Base-by-base conservation (phyloP, 2,113 vertebrate species). In the Albula glossodonta region DNA sequence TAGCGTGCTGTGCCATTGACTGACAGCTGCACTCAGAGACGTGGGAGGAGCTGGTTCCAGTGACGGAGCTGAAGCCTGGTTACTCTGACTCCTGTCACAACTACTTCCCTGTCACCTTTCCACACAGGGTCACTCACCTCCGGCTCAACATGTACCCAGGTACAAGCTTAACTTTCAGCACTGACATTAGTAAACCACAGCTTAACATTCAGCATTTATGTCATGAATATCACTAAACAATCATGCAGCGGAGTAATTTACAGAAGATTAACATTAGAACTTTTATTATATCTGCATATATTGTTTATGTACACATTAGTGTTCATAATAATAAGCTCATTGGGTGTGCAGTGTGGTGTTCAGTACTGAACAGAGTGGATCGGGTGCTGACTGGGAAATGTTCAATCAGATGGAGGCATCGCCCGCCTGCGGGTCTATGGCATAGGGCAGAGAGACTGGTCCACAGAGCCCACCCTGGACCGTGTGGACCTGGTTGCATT, bases 141-240 rank as follows among this genome's bases (percentile, higher is more conserved):
- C 93, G 96, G 11, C 93, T 97, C 86, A 97, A 97, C 91, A 94
- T 97, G 80, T 94, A 95, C 88, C 96, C 96, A 88, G 96, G 97
- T 97, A 88, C 85, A n/a, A 51, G 77, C 51, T 8, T 19, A 66
- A 66, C 60, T 66, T 15, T 66, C 60, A 66, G 60, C 60, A 66
- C 60, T 66, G 60, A 22, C 15, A 22, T 19, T 2, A 4, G 60
- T 66, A 66, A 41, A 41, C 31, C 31, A 41, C 31, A 41, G 31
- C 31, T 41, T 1, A 41, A 41, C 31, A 41, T 41, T 41, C 31
- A 41, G 31, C 31, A 41, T 41, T 41, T 41, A 41, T 41, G 31
- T 41, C 31, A 41, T 41, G 31, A 41, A 41, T 41, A 41, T 41
- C 31, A 41, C 31, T 41, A 41, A 41, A 41, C 31, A 41, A 41